A percentile compares a stretch with the other conserved stretches of the same genome.
phyloP scores from a whole-genome alignment of 2,113 vertebrate species.

The Sinocyclocheilus anophthalmus region DNA sequence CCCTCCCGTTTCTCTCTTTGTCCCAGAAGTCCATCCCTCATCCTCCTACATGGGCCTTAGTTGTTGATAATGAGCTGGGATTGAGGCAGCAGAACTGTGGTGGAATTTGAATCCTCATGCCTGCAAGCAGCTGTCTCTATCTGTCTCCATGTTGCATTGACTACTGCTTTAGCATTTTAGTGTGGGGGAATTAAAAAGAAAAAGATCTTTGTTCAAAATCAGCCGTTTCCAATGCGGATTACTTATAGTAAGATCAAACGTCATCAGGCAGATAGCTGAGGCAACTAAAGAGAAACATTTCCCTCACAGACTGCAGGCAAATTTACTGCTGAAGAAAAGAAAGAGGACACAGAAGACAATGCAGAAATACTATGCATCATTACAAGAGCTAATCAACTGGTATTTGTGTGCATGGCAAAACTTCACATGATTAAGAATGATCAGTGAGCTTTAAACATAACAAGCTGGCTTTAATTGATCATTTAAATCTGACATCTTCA shows the following conservation, averaged over 20 bases:
- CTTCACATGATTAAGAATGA: background rate
- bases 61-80: constrained; percentile 44
- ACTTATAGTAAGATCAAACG: constrained; percentile 12
- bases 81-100: constrained; percentile 40
- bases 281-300: constrained; percentile 14
- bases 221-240: constrained; percentile 18
- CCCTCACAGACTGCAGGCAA: background rate
- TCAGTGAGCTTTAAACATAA: constrained; percentile 16
- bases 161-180: constrained; percentile 60
- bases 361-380: background rate
- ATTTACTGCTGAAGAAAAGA: background rate
- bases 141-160: constrained; percentile 63
- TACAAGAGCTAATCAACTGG: background rate
- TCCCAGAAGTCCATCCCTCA: constrained; percentile 12
- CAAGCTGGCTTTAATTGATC: constrained; percentile 18
- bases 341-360: background rate
- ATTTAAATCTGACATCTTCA: constrained; percentile 10
- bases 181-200: constrained; percentile 30
- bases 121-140: constrained; percentile 34
- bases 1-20: background rate
- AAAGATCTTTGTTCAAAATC: constrained; percentile 51
- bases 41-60: constrained; percentile 40
- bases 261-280: background rate
- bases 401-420: background rate
- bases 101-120: constrained; percentile 32